phyloP scores from a whole-genome alignment of 2,113 vertebrate species.

The Sporophila hypoxantha region DNA sequence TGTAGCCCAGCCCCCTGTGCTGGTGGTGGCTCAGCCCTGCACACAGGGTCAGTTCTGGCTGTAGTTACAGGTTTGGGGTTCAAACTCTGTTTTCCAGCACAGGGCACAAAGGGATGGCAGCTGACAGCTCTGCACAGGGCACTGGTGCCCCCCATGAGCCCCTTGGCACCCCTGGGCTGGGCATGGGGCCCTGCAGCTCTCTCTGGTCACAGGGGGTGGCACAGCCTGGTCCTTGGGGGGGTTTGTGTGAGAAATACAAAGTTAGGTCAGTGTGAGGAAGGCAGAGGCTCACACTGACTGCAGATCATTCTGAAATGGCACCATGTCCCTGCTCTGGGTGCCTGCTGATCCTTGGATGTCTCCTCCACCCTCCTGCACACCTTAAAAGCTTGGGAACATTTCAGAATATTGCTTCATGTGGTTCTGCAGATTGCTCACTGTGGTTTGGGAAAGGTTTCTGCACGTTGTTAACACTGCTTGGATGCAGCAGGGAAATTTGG shows the following conservation, averaged over 20 bases:
- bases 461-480: accelerated
- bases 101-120: neutral
- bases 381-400: neutral
- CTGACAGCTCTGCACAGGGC: no score
- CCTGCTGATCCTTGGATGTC: neutral
- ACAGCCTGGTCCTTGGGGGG: accelerated
- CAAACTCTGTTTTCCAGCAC: no score
- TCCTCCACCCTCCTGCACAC: neutral
- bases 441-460: neutral
- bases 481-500: neutral
- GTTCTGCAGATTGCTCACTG: neutral
- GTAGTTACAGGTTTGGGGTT: neutral
- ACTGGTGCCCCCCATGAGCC: accelerated
- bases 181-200: neutral
- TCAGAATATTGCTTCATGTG: neutral
- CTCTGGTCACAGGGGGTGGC: neutral
- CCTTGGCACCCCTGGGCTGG: accelerated
- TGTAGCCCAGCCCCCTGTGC: no score
- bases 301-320: neutral
- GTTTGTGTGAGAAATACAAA: neutral
- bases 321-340: neutral
- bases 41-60: neutral
- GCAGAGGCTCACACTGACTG: neutral
- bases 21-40: no score
- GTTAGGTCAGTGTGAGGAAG: accelerated